Percentiles rank a stretch among this genome's conserved stretches.
phyloP scores from a whole-genome alignment of 2,797 vertebrate species.

The Smutsia temminckii region DNA sequence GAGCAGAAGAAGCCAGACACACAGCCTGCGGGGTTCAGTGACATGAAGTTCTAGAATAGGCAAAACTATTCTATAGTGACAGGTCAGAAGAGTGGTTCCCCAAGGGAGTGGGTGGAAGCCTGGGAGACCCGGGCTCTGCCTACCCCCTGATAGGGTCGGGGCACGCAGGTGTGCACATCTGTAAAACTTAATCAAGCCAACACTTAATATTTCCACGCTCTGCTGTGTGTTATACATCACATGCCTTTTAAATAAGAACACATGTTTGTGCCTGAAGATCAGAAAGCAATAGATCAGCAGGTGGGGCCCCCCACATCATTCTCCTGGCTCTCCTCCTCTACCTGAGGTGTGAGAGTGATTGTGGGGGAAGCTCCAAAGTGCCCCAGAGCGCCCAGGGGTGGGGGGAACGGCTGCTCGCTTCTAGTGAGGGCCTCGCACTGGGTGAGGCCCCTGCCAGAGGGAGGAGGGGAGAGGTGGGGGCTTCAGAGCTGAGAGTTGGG shows the following conservation, averaged over 20 bases:
- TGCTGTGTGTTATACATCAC: not conserved
- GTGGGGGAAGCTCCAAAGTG: not conserved
- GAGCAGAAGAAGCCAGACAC: not conserved
- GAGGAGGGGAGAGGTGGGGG: fast-evolving
- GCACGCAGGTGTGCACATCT: not conserved
- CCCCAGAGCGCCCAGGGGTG: fast-evolving
- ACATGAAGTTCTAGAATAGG: not conserved
- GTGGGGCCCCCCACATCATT: not conserved
- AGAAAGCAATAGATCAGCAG: not conserved
- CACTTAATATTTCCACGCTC: not conserved
- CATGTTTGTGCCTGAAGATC: not conserved
- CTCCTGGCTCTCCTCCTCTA: not conserved
- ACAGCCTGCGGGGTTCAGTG: not conserved
- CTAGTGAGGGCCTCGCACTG: not conserved
- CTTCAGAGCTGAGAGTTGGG: not conserved
- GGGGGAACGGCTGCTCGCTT: not conserved
- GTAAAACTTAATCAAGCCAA: not conserved
- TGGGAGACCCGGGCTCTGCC: not conserved
- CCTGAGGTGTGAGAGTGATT: not conserved
- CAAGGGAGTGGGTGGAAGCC: fast-evolving
- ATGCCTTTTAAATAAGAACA: not conserved
- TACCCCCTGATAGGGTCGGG: fast-evolving
- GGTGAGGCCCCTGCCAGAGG: not conserved
- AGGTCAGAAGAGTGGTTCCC: fast-evolving
- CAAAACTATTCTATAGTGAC: fast-evolving